Base-by-base conservation (phyloP, 2,113 vertebrate genomes). In the Himantopus leucocephalus region DNA sequence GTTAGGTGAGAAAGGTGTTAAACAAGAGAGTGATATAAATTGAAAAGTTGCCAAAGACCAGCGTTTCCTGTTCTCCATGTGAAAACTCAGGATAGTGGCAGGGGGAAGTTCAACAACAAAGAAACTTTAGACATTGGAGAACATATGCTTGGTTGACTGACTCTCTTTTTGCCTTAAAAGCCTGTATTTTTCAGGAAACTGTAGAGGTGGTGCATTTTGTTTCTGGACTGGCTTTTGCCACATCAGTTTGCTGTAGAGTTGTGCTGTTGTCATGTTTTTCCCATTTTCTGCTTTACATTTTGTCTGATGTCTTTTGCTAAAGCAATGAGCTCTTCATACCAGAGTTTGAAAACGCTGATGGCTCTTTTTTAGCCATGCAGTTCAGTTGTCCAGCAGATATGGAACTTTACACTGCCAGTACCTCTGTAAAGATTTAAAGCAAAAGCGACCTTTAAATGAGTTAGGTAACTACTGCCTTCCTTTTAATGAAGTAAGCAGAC, bases 91-190 rank as follows among this genome's bases (percentile, higher is more conserved):
- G 72, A 72, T 53, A 10, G 48, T 26, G 76, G 66, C 43, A 64
- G 62, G 60, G 29, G 91, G 48, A 94, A 85, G 60, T 91, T 56
- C 43, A 71, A 45, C 64, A 93, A 95, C 95, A 96, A 94, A 95
- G 91, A 19, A 87, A n/a, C 88, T 88, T 73, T 2, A 24, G 73
- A 7, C 16, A 1, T 5, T 19, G 73, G 77, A 75, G 62, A 92
- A 45, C 3, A 2, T 48, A 9, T 5, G 35, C 67, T 74, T 77
- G 45, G 20, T 50, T 66, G 52, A 26, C 58, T 32, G 72, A 39
- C 11, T 48, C 56, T 55, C 17, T 21, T 72, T 77, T 75, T 75
- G 41, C 64, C 20, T 77, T 81, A 52, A 60, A 88, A 84, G 17
- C 30, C 24, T 50, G 0, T 64, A 3, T 91, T 82, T 94, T 87